phyloP scores from a whole-genome alignment of 2,888 invertebrate genomes.

The Elaeidobius kamerunicus region DNA sequence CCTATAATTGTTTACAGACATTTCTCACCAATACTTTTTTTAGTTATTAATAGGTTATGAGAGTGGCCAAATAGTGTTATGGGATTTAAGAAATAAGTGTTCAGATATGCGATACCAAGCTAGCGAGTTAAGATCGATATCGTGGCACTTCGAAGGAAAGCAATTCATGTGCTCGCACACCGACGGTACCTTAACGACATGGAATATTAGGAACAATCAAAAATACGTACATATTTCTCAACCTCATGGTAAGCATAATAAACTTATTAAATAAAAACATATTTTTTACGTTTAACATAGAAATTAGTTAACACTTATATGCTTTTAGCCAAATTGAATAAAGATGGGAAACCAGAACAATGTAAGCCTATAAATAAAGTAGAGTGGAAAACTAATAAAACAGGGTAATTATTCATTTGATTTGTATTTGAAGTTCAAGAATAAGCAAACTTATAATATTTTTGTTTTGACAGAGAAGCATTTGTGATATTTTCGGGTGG shows the following conservation, averaged over 20 bases:
- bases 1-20: too few species aligned
- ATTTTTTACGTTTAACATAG: too few species aligned
- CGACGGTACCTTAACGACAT: slow-evolving; percentile 94
- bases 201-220: slow-evolving; percentile 75
- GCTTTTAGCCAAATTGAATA: slow-evolving; percentile 79
- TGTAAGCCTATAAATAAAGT: slow-evolving; percentile 95
- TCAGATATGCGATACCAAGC: slow-evolving; percentile 84
- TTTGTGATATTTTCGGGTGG: slow-evolving; percentile 97
- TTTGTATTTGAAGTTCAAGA: not conserved
- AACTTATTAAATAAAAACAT: too few species aligned
- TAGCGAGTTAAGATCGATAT: slow-evolving; percentile 78
- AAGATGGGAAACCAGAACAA: slow-evolving; percentile 89
- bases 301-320: too few species aligned
- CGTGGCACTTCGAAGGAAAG: slow-evolving; percentile 98
- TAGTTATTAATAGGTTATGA: slow-evolving; percentile 96
- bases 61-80: slow-evolving; percentile 88
- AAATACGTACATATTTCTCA: slow-evolving; percentile 80
- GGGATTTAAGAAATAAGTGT: slow-evolving; percentile 87
- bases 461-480: slow-evolving; percentile 66
- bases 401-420: slow-evolving; percentile 60
- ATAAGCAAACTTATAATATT: not conserved
- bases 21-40: too few species aligned
- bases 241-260: slow-evolving; percentile 88
- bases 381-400: slow-evolving; percentile 88
- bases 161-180: slow-evolving; percentile 94